These are phyloP conservation scores for Caenorhabditis sp. DNA, from an alignment of 2,888 invertebrate genomes.

Conservation along the genomic window DNA sequence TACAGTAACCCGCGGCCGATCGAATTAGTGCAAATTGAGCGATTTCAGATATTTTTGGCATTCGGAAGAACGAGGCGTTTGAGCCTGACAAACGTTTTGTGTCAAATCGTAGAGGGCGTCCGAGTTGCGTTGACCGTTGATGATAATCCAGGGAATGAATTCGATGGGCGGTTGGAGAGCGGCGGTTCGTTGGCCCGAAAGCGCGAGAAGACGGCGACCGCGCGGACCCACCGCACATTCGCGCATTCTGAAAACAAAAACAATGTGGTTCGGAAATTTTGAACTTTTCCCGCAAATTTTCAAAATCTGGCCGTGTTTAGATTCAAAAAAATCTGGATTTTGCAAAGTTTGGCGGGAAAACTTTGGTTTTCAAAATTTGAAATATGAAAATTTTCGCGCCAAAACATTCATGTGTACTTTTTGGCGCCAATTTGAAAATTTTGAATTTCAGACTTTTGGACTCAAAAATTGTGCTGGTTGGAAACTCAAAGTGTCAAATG, in stretches of 20 bases:
- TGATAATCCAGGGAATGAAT: slow-evolving; percentile 70
- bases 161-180: slow-evolving; percentile 52
- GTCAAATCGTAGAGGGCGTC: slow-evolving; percentile 68
- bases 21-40: not conserved
- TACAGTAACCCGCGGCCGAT: too few relatives aligned
- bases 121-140: slow-evolving; percentile 62
- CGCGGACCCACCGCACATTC: slow-evolving; percentile 57
- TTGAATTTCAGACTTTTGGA: too few relatives aligned
- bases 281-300: not conserved
- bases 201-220: slow-evolving; percentile 65
- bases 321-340: too few relatives aligned
- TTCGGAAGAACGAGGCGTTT: slow-evolving; percentile 49
- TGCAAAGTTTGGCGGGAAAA: not conserved
- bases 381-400: not conserved
- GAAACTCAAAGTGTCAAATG: too few relatives aligned
- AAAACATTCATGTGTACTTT: not conserved
- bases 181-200: slow-evolving; percentile 59
- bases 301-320: too few relatives aligned
- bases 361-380: not conserved
- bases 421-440: too few relatives aligned
- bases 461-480: too few relatives aligned
- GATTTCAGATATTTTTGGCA: slow-evolving; percentile 35
- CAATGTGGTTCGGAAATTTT: too few relatives aligned
- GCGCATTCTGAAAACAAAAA: slow-evolving; percentile 59
- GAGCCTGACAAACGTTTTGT: slow-evolving; percentile 65